Evolutionary conservation across 2,888 invertebrate species (phyloP).

Genomic region (Acleris emargana): DNA sequence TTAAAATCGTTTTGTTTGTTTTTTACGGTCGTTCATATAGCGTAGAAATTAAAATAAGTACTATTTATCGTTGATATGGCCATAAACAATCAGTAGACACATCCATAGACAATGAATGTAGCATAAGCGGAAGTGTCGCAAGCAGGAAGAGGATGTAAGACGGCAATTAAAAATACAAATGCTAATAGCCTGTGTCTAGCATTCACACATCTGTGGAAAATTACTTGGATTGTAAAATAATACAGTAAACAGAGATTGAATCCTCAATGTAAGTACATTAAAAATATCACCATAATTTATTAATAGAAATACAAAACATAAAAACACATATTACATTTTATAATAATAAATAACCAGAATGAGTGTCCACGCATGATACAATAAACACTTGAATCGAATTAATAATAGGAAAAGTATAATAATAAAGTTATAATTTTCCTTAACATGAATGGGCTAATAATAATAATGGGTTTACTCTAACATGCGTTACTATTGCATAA

Average conservation of each 20-base stretch:
- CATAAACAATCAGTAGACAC: constrained; percentile 4
- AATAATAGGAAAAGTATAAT: background rate
- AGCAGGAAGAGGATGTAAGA: constrained; percentile 48
- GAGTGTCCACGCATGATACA: background rate
- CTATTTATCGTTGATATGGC: constrained; percentile 11
- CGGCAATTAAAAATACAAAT: constrained; percentile 43
- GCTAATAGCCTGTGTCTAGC: constrained; percentile 36
- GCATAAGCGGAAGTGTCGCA: constrained; percentile 42
- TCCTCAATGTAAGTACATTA: background rate
- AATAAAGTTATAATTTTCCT: constrained; percentile 18
- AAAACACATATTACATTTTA: too few species aligned
- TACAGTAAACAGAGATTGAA: too few species aligned
- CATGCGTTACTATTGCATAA: constrained; percentile 2
- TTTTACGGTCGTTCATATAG: background rate
- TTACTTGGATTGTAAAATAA: background rate
- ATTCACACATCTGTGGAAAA: constrained; percentile 26
- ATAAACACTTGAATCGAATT: too few species aligned
- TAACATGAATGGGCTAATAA: constrained; percentile 23
- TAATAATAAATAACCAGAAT: background rate
- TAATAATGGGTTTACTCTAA: background rate
- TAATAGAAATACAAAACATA: too few species aligned
- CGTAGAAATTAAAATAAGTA: background rate
- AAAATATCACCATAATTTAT: too few species aligned
- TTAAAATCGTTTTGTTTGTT: background rate
- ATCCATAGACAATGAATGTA: constrained; percentile 21